Evolutionary conservation across 2,888 invertebrate genomes (phyloP), one percentile per base, ranked within the genome.

Genomic region (Eupsilia transversa): DNA sequence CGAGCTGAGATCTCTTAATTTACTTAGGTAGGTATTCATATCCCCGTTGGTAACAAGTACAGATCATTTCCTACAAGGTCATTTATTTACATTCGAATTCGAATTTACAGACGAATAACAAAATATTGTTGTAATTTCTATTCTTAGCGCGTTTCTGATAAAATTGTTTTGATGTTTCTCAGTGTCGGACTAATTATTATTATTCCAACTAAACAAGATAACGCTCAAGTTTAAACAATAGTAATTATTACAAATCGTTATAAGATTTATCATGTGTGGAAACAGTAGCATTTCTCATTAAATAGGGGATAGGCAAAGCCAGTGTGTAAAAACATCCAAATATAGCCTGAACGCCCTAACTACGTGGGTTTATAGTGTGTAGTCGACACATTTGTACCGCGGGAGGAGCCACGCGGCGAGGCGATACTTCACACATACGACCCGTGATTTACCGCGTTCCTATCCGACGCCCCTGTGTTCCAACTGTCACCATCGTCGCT

Each of bases 351-450:
- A 82, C 90, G 88, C 89, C 91, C 91, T 89, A 90, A 92, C 90
- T 86, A 86, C 88, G 84, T 88, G 88, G 85, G 89, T 89, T 90
- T 91, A 33, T n/a, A 92, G 57, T 91, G 90, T 56, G 87, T 91
- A 92, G 95, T 94, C 93, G 93, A 94, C 95, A 94, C 93, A 94
- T 95, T 94, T 92, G 95, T 94, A 90, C 85, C 83, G 89, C 89
- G 90, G 89, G 88, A 88, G 88, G 87, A 83, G 90, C 89, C 87
- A 83, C 88, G 89, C 87, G 88, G 80, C 86, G 46, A 63, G 46
- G 83, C 88, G 87, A 88, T 90, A 92, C 91, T 94, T 93, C 93
- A 93, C 93, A 92, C 93, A 89, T 92, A 91, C 84, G 87, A 83
- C 70, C 83, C 77, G 90, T 94, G 94, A 96, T 95, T 94, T 95